Conservation (phyloP, 2,113 vertebrate species). For the Mustelus asterias region DNA sequence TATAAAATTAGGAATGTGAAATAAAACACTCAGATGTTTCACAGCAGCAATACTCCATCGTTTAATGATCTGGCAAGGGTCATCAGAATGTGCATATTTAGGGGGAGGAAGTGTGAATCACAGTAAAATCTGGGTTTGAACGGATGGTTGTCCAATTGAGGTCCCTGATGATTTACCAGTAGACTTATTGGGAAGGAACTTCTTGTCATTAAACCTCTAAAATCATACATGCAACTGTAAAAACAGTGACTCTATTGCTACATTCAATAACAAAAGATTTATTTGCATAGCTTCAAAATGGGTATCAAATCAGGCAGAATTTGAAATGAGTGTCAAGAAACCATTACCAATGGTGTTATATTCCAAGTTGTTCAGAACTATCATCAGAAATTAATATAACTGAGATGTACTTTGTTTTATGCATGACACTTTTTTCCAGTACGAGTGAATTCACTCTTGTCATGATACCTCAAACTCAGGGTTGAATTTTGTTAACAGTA, state of each 20-base stretch:
- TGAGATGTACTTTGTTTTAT: not conserved
- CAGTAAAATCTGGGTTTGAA: not conserved
- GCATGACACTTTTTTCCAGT: not conserved
- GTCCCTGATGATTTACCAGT: not conserved
- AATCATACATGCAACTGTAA: not conserved
- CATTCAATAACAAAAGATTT: not conserved
- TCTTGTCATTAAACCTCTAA: not conserved
- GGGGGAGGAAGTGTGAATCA: not conserved
- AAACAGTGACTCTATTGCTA: not conserved
- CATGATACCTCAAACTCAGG: not conserved
- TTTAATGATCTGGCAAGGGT: not conserved
- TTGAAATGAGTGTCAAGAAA: not conserved
- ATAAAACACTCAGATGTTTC: not conserved
- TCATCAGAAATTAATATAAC: not conserved
- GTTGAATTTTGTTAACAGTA: too few species aligned
- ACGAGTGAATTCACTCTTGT: not conserved
- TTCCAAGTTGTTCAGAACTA: not conserved
- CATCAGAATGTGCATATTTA: not conserved
- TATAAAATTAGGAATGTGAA: not conserved
- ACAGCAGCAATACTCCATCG: not conserved
- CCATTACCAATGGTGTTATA: not conserved
- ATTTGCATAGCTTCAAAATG: not conserved
- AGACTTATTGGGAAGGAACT: not conserved
- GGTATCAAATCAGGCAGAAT: not conserved
- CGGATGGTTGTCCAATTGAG: not conserved